Evolutionary conservation across 2,113 vertebrate genomes (phyloP), one percentile per base, ranked within the genome.

Genomic region (Climacteris rufus): DNA sequence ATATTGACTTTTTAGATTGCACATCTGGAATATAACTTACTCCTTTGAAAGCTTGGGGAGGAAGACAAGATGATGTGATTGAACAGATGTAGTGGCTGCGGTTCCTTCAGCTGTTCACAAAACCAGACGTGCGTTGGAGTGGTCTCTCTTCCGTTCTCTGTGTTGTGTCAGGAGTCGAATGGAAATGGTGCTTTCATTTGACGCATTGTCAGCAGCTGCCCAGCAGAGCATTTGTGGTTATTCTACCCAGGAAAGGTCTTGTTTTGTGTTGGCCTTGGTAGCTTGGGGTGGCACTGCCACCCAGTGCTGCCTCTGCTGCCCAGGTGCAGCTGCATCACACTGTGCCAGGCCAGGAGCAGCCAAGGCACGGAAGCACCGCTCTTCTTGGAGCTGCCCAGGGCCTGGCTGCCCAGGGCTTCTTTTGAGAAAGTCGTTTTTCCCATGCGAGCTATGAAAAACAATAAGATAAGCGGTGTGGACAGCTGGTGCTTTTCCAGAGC

Each of bases 61-160:
- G 39, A 68, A 50, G 25, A 59, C 18, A 23, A 24, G 35, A 21
- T 69, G 49, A 52, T 13, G 15, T 25, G 35, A 17, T 76, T 76
- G n/a, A 66, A 27, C 54, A 54, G 71, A 56, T 44, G 20, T 19
- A 35, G 19, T 35, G 50, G 21, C 64, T 89, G 45, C 27, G 35
- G 4, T 45, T 81, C 60, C 71, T 56, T 63, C 22, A 40, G 54
- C 39, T 2, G n/a, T 44, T 78, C 28, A 27, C 63, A 45, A 21
- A 76, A 9, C 7, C 15, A 25, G 30, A 9, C 7, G 0, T 13
- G 8, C 0, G 1, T 28, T 1, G 0, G 11, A 16, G 28, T 6
- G 6, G 33, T 49, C 10, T 63, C 45, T 63, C 1, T 56, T n/a
- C 53, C 39, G 33, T 22, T 24, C 40, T 71, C n/a, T 76, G 20